Conservation (phyloP, 2,113 vertebrate species). For the Rhipidura dahli region DNA sequence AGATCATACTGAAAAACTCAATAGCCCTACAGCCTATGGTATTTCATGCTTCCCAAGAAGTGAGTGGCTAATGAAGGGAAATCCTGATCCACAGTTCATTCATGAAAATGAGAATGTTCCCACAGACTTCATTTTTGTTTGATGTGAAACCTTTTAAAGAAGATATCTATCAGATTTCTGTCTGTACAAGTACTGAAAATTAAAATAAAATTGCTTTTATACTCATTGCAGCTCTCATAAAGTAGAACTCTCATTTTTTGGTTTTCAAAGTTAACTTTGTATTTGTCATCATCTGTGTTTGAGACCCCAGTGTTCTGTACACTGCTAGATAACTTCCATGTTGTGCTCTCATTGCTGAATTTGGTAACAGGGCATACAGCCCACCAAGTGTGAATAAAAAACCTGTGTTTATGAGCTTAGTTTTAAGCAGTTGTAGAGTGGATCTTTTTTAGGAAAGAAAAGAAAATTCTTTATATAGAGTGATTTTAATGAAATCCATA, state of each 20-base stretch:
- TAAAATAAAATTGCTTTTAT: not conserved
- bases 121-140: not conserved
- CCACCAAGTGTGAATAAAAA: not conserved
- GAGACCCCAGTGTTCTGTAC: not conserved
- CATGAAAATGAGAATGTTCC: not conserved
- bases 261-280: not conserved
- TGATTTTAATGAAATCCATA: not conserved
- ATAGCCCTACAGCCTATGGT: not conserved
- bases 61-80: not conserved
- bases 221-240: not conserved
- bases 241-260: not conserved
- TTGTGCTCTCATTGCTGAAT: not conserved
- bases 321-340: not conserved
- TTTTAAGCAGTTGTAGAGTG: not conserved
- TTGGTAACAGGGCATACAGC: not conserved
- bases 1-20: not conserved
- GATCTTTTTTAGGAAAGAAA: not conserved
- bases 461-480: not conserved
- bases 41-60: not conserved
- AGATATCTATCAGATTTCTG: not conserved
- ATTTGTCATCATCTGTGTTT: not conserved
- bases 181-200: not conserved
- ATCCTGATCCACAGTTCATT: not conserved
- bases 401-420: not conserved
- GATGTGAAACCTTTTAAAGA: not conserved